Evolutionary conservation across 2,888 invertebrate genomes (phyloP), one percentile per base, ranked within the genome.

Genomic region (Tuta absoluta): DNA sequence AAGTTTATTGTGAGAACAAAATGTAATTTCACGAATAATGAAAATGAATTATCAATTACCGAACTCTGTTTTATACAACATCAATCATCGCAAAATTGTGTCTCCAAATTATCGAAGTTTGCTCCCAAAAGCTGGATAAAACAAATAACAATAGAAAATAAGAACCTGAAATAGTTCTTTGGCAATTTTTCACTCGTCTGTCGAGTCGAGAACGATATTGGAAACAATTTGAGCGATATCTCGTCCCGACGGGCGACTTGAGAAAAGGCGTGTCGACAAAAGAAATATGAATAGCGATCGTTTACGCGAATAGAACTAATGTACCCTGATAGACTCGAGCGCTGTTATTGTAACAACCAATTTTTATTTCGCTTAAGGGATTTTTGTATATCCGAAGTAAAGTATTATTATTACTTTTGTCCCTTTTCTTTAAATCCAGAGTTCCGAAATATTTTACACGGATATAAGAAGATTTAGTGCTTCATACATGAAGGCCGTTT

Each of bases 151-250:
- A 33, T 33, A 7, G 7, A 33, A 33, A 33, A 33, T 33, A 33
- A 33, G 33, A 33, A 33, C 33, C 4, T 33, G 7, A 10, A 33
- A 33, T 33, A 33, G 33, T 19, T 58, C 56, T 56, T 19, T 24
- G 60, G 41, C 21, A 45, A 60, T 60, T 60, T 60, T 60, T 60
- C 88, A 87, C 79, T 75, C 76, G 75, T 80, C 82, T 88, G 88
- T 86, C 88, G 87, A 87, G 86, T 81, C 80, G 82, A 87, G 84
- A 86, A 87, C 86, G 81, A 87, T 88, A 87, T 87, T 88, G 87
- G 85, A 87, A 86, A 87, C 88, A 89, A 87, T 88, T 88, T 86
- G 86, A 85, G 76, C 80, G 80, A 86, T 85, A 85, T 87, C 85
- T 79, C 72, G 80, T 79, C 78, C 79, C 74, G 76, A 11, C 58